Percentiles rank a stretch among this genome's conserved stretches.
Evolutionary conservation across 2,797 vertebrate genomes (phyloP).

Genomic region (Coranthus polyacanthus): DNA sequence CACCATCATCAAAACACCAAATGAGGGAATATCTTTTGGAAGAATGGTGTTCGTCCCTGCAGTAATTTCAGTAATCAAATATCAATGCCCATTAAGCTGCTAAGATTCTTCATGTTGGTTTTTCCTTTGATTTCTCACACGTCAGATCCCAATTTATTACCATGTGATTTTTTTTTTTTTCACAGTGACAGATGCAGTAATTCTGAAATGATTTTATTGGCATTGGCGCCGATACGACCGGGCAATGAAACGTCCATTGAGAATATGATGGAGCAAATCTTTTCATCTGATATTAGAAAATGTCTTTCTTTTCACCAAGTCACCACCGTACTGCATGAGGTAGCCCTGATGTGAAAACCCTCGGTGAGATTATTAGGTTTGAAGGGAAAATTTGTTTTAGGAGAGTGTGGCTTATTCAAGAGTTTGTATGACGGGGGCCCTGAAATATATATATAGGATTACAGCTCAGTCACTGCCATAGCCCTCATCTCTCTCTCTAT

Average conservation of each 20-base stretch:
- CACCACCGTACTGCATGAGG: slow-evolving; percentile 12
- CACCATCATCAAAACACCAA: no score
- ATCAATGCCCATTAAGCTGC: no score
- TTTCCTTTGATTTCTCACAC: no score
- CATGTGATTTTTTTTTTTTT: no score
- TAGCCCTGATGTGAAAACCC: slow-evolving; percentile 36
- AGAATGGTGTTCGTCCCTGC: no score
- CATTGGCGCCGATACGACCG: slow-evolving; percentile 28
- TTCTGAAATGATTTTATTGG: slow-evolving; percentile 15
- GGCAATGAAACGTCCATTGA: slow-evolving; percentile 37
- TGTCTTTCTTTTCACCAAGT: slow-evolving; percentile 17
- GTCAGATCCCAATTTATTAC: no score
- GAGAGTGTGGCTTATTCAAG: slow-evolving; percentile 45
- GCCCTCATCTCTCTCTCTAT: slow-evolving; percentile 44
- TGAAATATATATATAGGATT: slow-evolving; percentile 62
- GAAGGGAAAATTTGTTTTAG: slow-evolving; percentile 31
- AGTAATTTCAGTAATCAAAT: no score
- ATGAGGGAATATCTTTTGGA: no score
- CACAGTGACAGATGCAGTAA: no score
- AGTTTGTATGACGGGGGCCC: slow-evolving; percentile 30
- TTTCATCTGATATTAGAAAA: slow-evolving; percentile 45
- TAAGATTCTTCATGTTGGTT: no score
- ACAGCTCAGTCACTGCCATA: slow-evolving; percentile 57
- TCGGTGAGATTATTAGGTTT: slow-evolving; percentile 43
- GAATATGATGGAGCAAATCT: slow-evolving; percentile 31